These are phyloP conservation scores for Drosophila arizonae DNA, from an alignment of 1,140 invertebrate genomes.

Conservation along the genomic window DNA sequence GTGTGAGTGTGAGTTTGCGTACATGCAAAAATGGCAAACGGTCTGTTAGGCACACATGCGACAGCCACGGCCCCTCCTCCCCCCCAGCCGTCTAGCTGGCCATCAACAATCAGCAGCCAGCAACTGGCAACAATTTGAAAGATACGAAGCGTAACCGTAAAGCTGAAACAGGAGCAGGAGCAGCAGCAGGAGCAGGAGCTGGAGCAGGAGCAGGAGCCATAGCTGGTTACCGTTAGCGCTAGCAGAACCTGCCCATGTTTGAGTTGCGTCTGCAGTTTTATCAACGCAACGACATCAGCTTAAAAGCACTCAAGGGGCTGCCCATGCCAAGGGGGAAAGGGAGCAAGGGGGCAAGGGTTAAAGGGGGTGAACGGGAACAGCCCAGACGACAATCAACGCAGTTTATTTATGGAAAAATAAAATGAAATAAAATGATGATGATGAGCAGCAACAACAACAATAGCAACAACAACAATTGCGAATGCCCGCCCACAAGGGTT, in stretches of 20 bases:
- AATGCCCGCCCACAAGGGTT: constrained; percentile 40
- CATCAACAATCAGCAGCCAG: constrained; percentile 68
- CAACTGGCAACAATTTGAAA: constrained; percentile 76
- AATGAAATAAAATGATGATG: constrained; percentile 81
- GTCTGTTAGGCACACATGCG: constrained; percentile 79
- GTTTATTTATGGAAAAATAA: constrained; percentile 81
- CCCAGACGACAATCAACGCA: constrained; percentile 76
- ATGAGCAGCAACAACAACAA: constrained; percentile 60
- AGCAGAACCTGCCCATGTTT: constrained; percentile 60
- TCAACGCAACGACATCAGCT: constrained; percentile 78
- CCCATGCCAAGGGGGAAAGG: constrained; percentile 6
- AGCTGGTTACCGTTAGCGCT: constrained; percentile 7
- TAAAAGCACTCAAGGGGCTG: constrained; percentile 78
- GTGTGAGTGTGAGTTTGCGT: constrained; percentile 42
- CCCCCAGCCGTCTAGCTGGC: constrained; percentile 15
- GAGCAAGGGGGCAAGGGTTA: constrained; percentile 56
- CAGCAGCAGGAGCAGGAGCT: not conserved
- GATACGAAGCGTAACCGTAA: constrained; percentile 77
- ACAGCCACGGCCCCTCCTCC: constrained; percentile 50
- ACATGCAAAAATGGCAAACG: constrained; percentile 78
- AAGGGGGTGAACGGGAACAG: constrained; percentile 8
- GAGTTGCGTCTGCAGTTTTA: constrained; percentile 78
- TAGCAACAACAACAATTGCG: constrained; percentile 42
- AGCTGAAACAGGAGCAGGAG: constrained; percentile 9
- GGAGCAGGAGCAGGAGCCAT: not conserved